Evolutionary conservation across 2,888 invertebrate genomes (phyloP).

Genomic region (Eupithecia subumbrata): DNA sequence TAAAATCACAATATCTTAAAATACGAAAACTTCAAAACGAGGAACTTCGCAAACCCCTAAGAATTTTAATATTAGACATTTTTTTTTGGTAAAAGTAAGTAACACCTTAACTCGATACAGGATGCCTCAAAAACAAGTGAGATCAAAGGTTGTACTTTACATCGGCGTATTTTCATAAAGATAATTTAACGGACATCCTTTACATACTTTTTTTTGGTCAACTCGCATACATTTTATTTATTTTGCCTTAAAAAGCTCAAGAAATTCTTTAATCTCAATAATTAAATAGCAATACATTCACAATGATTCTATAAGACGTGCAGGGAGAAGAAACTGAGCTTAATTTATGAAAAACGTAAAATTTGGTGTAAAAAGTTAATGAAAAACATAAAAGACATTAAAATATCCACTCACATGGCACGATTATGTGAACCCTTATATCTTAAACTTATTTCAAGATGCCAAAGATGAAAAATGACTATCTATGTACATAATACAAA

Average conservation of each 20-base stretch:
- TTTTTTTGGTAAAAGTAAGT: slow-evolving; percentile 20
- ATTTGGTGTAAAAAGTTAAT: neutral
- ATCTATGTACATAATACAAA: neutral
- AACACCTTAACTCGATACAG: slow-evolving; percentile 11
- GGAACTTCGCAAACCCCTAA: slow-evolving; percentile 61
- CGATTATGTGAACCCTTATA: neutral
- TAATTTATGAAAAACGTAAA: neutral
- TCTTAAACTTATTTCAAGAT: neutral
- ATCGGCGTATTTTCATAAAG: neutral
- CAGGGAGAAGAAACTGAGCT: neutral
- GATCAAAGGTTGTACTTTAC: slow-evolving; percentile 1
- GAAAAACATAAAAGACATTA: neutral
- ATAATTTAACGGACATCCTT: slow-evolving; percentile 5
- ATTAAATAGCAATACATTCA: neutral
- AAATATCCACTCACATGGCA: neutral
- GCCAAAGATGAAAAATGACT: neutral
- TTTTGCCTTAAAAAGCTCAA: neutral
- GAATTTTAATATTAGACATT: slow-evolving; percentile 16
- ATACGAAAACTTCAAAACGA: slow-evolving; percentile 56
- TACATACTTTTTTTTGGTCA: slow-evolving; percentile 6
- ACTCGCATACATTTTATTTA: neutral
- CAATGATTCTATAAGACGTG: neutral
- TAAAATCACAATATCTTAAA: slow-evolving; percentile 70
- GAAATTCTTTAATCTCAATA: slow-evolving; percentile 4
- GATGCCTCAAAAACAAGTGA: slow-evolving; percentile 8